These are phyloP conservation scores for Florisuga fusca DNA, from an alignment of 2,797 vertebrate genomes.

Conservation along the genomic window DNA sequence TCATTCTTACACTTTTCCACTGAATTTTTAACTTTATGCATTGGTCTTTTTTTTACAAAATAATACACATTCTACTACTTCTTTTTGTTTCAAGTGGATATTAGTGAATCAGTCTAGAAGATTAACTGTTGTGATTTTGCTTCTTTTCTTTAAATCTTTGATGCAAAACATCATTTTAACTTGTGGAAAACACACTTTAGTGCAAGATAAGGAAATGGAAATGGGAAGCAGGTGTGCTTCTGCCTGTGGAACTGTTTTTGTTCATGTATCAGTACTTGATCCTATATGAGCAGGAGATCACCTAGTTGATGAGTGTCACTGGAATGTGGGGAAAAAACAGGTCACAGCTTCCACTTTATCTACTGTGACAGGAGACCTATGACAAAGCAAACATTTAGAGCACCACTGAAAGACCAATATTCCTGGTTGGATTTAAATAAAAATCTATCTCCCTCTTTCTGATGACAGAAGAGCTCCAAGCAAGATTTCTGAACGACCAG, in stretches of 20 bases:
- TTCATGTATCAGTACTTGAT: neutral
- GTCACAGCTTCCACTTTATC: neutral
- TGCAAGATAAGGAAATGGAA: neutral
- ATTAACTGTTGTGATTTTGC: neutral
- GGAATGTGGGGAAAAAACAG: neutral
- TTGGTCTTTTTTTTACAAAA: neutral
- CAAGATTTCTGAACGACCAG: neutral
- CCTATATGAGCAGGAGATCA: neutral
- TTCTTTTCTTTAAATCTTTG: neutral
- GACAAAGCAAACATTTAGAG: neutral
- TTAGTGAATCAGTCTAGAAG: neutral
- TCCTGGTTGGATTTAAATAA: neutral
- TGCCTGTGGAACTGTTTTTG: neutral
- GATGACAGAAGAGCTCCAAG: neutral
- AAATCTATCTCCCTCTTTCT: neutral
- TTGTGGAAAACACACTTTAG: neutral
- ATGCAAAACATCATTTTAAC: neutral
- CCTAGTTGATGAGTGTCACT: neutral
- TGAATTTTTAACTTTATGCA: neutral
- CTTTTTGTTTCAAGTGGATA: neutral
- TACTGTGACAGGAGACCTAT: neutral
- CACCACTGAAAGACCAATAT: neutral
- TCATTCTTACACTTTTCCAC: neutral
- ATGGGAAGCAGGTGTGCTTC: neutral
- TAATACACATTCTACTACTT: neutral